Conservation (phyloP, 53 echinoderm and acorn worm genomes). For the Arbacia lixula region DNA sequence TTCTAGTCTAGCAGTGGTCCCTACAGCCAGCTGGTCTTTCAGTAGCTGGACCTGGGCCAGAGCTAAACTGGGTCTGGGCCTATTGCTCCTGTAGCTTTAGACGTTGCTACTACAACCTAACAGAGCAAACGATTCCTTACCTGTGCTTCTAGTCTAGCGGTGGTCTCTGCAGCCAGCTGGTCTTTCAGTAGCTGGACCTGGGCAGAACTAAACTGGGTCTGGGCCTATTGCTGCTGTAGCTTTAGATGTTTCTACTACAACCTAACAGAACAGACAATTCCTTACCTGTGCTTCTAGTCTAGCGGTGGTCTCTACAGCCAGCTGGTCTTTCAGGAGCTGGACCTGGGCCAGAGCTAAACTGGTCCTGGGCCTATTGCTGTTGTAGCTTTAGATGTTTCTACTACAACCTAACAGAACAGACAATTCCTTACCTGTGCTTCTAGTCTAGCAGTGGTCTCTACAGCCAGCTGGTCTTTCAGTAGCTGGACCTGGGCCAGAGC, state of each 20-base stretch:
- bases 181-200: constrained; percentile 93
- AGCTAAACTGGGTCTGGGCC: constrained; percentile 70
- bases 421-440: too few species aligned
- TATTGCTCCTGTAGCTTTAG: constrained; percentile 88
- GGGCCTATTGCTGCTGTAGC: constrained; percentile 77
- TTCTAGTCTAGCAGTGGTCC: constrained; percentile 87
- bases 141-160: constrained; percentile 91
- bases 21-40: constrained; percentile 87
- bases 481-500: constrained; percentile 65
- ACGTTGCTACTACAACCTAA: constrained; percentile 66
- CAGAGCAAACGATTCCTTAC: constrained; percentile 53
- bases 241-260: constrained; percentile 77
- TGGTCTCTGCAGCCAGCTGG: constrained; percentile 84
- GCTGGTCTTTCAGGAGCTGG: constrained; percentile 89
- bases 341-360: too few species aligned
- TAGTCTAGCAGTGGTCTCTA: constrained; percentile 83
- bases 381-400: constrained; percentile 87
- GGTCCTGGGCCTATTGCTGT: constrained; percentile 93
- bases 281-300: constrained; percentile 90
- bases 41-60: not conserved
- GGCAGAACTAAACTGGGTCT: too few species aligned
- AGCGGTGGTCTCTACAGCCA: constrained; percentile 85
- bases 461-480: constrained; percentile 85
- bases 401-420: constrained; percentile 13
- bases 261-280: not conserved